Evolutionary conservation across 2,113 vertebrate genomes (phyloP), one percentile per base, ranked within the genome.

Genomic region (Gadus macrocephalus): DNA sequence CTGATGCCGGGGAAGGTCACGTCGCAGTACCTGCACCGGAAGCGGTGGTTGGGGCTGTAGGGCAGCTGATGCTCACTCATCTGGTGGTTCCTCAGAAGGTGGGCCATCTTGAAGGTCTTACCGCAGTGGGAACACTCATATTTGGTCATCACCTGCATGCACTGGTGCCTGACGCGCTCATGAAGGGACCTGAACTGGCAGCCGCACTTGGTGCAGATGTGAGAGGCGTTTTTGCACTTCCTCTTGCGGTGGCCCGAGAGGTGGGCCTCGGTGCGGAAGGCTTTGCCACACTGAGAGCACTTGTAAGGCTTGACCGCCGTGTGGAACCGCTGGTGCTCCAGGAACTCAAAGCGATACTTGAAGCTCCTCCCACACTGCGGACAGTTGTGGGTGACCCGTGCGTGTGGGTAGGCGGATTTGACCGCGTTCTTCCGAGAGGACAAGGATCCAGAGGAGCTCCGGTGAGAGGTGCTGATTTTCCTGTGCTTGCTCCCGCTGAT

Each of bases 271-370:
- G 88, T 86, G 64, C 86, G 83, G 66, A 91, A 91, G 58, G 87
- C 82, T 74, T 90, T 90, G 0, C 89, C 89, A 11, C 89, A 91
- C 85, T 89, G 85, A 1, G 89, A 90, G 77, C 89, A 90, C 49
- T 88, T 89, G 83, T 90, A 90, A 1, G 89, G 89, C 71, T 90
- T 90, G 38, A 87, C 85, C 0, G 88, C 88, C 0, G 89, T 90
- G 80, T 90, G 89, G 75, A 89, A 89, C 68, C 89, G 70, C 71
- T 90, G 89, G 71, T 90, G 89, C 15, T 90, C 89, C 0, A 90
- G 81, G 53, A 90, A 89, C 12, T 90, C 88, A 62, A 89, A 90
- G 2, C 87, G 88, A 73, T 90, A 90, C 72, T 88, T 89, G 11
- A 91, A 91, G 78, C 85, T 88, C 63, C 88, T 74, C 7, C 87